A percentile compares a stretch with the other conserved stretches of the same genome.
These are phyloP conservation scores for Datnioides undecimradiatus DNA, from an alignment of 2,113 vertebrate genomes.

Conservation along the genomic window DNA sequence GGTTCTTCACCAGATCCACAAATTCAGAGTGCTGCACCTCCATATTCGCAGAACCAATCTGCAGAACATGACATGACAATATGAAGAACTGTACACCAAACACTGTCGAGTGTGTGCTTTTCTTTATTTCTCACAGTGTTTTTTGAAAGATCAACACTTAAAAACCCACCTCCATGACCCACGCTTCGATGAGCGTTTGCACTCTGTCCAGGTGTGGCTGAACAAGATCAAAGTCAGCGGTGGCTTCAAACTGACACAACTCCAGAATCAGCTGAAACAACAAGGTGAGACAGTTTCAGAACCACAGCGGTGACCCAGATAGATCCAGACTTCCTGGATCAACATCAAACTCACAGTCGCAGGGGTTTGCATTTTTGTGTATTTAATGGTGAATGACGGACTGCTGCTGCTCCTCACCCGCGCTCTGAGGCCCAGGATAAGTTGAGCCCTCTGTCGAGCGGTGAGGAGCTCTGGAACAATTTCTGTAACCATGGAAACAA, in stretches of 20 bases:
- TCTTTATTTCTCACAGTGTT: neutral
- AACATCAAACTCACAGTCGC: neutral
- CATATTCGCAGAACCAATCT: slow-evolving; percentile 29
- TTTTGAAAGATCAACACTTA: neutral
- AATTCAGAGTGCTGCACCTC: slow-evolving; percentile 42
- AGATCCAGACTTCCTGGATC: too few species aligned
- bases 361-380: too few species aligned
- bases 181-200: slow-evolving; percentile 40
- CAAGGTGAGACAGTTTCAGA: neutral
- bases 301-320: too few species aligned
- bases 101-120: too few species aligned
- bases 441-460: slow-evolving; percentile 75
- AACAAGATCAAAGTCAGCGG: slow-evolving; percentile 39
- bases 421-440: slow-evolving; percentile 83
- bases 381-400: neutral
- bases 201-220: slow-evolving; percentile 71
- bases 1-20: slow-evolving; percentile 56
- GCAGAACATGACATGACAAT: neutral
- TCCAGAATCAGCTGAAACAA: slow-evolving; percentile 70
- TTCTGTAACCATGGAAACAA: slow-evolving; percentile 78
- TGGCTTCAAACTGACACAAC: slow-evolving; percentile 55
- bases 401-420: slow-evolving; percentile 68
- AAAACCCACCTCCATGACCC: slow-evolving; percentile 33
- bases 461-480: slow-evolving; percentile 80
- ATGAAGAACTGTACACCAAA: neutral